These are phyloP conservation scores for Lepus townsendii DNA, from an alignment of 2,797 vertebrate genomes.

Conservation along the genomic window DNA sequence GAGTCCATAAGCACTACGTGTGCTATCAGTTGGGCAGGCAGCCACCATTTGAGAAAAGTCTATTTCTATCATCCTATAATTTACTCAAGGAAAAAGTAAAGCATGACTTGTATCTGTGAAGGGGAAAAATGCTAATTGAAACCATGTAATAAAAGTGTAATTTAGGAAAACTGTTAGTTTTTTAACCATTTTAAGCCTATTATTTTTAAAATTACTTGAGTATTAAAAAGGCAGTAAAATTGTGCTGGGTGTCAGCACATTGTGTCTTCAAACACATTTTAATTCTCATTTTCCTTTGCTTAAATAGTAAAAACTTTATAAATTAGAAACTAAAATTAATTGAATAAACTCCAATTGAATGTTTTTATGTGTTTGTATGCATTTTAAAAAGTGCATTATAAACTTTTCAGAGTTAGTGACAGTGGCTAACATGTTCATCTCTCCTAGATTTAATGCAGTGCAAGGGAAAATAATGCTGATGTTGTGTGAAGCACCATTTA, in stretches of 20 bases:
- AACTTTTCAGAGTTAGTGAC: conserved; percentile 72
- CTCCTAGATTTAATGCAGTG: background rate
- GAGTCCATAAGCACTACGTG: conserved; percentile 35
- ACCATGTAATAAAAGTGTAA: conserved; percentile 87
- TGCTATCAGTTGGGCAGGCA: conserved; percentile 74
- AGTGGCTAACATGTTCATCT: conserved; percentile 53
- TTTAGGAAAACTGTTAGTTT: conserved; percentile 86
- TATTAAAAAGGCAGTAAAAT: conserved; percentile 88
- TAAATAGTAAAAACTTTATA: conserved; percentile 88
- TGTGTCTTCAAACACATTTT: conserved; percentile 77
- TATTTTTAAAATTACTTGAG: conserved; percentile 88
- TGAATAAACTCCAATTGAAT: conserved; percentile 85
- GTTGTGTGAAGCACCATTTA: conserved; percentile 58
- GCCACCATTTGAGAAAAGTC: conserved; percentile 71
- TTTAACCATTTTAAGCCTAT: conserved; percentile 86
- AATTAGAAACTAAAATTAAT: conserved; percentile 88
- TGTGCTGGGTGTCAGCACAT: conserved; percentile 83
- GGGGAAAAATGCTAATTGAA: conserved; percentile 86
- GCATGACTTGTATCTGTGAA: conserved; percentile 78
- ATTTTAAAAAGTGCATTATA: conserved; percentile 79
- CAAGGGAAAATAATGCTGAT: conserved; percentile 52
- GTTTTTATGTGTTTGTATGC: conserved; percentile 84
- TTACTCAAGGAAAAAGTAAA: conserved; percentile 76
- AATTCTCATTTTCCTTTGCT: conserved; percentile 85
- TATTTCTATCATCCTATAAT: conserved; percentile 83